A percentile compares a stretch with the other conserved stretches of the same genome.
phyloP scores from a whole-genome alignment of 2,888 invertebrate genomes.

The Agelastica alni region DNA sequence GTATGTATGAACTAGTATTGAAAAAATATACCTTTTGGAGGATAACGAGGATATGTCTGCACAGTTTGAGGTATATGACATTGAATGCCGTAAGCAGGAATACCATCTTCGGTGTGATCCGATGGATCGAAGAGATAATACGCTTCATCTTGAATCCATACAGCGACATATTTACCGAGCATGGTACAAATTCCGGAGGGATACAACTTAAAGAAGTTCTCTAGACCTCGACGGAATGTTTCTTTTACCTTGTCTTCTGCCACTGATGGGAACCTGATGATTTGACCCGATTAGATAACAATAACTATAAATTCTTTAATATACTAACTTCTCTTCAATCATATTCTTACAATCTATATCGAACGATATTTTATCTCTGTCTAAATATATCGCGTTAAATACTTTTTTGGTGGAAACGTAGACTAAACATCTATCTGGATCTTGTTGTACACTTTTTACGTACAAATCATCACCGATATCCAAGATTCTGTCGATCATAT shows the following conservation, averaged over 20 bases:
- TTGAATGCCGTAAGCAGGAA: slow-evolving; percentile 41
- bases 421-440: slow-evolving; percentile 36
- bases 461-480: slow-evolving; percentile 61
- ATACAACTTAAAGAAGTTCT: slow-evolving; percentile 44
- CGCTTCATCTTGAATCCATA: slow-evolving; percentile 44
- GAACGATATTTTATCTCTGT: slow-evolving; percentile 43
- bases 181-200: slow-evolving; percentile 45
- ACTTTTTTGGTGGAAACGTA: slow-evolving; percentile 44
- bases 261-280: slow-evolving; percentile 23
- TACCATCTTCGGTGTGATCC: slow-evolving; percentile 47
- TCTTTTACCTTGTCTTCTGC: slow-evolving; percentile 36
- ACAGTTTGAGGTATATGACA: slow-evolving; percentile 7
- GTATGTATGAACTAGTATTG: no score
- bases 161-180: slow-evolving; percentile 41
- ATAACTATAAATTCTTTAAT: no score
- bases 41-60: background rate
- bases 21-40: background rate
- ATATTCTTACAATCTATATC: slow-evolving; percentile 40
- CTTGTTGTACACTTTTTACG: slow-evolving; percentile 42
- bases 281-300: no score
- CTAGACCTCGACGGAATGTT: slow-evolving; percentile 29
- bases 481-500: slow-evolving; percentile 60
- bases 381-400: slow-evolving; percentile 44
- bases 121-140: slow-evolving; percentile 48
- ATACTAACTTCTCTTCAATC: slow-evolving; percentile 22